Evolutionary conservation across 2,797 vertebrate genomes (phyloP), one percentile per base, ranked within the genome.

Genomic region (Todus mexicanus): DNA sequence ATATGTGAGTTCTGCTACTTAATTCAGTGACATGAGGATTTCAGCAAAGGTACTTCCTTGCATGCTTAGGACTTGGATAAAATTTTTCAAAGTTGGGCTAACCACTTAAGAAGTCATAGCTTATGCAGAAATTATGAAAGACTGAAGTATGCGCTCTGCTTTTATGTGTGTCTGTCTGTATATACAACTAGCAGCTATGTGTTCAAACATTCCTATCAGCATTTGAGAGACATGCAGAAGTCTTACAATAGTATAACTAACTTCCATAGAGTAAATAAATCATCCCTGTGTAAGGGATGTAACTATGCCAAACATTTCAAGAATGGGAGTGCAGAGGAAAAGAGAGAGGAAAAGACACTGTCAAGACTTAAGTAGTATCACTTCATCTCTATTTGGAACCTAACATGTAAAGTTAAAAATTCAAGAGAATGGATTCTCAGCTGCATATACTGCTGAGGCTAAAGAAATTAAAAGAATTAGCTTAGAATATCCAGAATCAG

Each of bases 231-330:
- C 22, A 71, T 23, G 15, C 29, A 82, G 31, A 59, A 75, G 40
- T 69, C 59, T 75, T 74, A 69, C 17, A 82, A 35, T 6, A 35
- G 42, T 8, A 40, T 57, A 43, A 74, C n/a, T 42, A 42, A 42
- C 54, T 78, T 84, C 78, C 42, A 50, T 8, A 83, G 11, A 76
- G 12, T 50, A 65, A 85, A 89, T 63, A 77, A 68, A 74, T 38
- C 12, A 76, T 8, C 7, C 42, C 18, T 4, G 2, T 54, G 27
- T 71, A 61, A 91, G 43, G 69, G 84, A 88, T 61, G 4, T 12
- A 83, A 89, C 48, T 66, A 93, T 68, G 57, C 50, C 66, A 92
- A 91, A 78, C 25, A 70, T 75, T 81, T 92, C 50, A 78, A 78
- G 88, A 84, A 90, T 45, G 43, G 19, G 26, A 94, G 9, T 5